Evolutionary conservation across 2,797 vertebrate genomes (phyloP).

Genomic region (Eutrigla gurnardus): DNA sequence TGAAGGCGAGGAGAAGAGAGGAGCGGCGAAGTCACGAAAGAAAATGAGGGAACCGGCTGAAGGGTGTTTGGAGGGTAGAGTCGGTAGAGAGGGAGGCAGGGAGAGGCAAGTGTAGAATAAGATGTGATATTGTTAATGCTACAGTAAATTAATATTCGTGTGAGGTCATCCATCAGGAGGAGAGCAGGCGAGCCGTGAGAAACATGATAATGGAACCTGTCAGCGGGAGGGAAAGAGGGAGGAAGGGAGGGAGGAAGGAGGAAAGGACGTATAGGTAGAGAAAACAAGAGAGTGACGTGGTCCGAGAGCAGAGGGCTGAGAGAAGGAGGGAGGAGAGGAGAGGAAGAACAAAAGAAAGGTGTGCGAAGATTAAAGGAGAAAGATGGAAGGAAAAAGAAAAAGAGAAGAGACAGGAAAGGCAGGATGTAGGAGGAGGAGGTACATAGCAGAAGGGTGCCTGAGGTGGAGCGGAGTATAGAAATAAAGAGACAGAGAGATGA

Average conservation of each 20-base stretch:
- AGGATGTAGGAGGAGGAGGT: slow-evolving; percentile 9
- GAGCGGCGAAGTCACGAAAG: slow-evolving; percentile 26
- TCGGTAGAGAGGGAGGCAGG: neutral
- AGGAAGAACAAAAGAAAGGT: slow-evolving; percentile 2
- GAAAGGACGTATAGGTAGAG: slow-evolving; percentile 31
- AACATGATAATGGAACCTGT: slow-evolving; percentile 83
- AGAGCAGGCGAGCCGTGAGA: slow-evolving; percentile 75
- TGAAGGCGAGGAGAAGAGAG: slow-evolving; percentile 16
- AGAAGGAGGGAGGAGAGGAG: neutral
- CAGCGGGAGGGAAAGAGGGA: slow-evolving; percentile 50
- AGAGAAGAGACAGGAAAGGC: slow-evolving; percentile 1
- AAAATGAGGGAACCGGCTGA: slow-evolving; percentile 65
- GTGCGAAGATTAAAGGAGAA: neutral
- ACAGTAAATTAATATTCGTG: slow-evolving; percentile 85
- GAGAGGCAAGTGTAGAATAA: slow-evolving; percentile 66
- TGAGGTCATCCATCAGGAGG: slow-evolving; percentile 83
- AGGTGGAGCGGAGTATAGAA: slow-evolving; percentile 37
- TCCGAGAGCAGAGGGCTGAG: slow-evolving; percentile 3
- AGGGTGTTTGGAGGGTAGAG: slow-evolving; percentile 82
- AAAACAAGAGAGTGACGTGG: slow-evolving; percentile 23
- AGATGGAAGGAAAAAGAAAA: slow-evolving; percentile 5
- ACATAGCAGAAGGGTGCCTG: slow-evolving; percentile 15
- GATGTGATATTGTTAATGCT: slow-evolving; percentile 84
- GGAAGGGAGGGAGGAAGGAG: slow-evolving; percentile 1
- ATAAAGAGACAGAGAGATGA: slow-evolving; percentile 27